These are phyloP conservation scores for Amphilophus citrinellus DNA, from an alignment of 2,113 vertebrate genomes.

Conservation along the genomic window DNA sequence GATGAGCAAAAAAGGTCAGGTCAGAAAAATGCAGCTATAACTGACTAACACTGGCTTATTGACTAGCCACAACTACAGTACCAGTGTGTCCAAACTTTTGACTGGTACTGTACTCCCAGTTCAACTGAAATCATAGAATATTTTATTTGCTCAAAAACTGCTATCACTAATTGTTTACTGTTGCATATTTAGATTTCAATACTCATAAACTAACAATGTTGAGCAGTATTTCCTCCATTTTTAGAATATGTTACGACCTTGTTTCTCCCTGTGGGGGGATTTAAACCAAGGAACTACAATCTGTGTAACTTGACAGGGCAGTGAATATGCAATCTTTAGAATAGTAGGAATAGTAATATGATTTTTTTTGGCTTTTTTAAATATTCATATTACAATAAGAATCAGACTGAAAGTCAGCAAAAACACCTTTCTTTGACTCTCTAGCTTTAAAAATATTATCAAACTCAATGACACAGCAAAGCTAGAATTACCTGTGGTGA, in stretches of 20 bases:
- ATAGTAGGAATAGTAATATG: too few relatives aligned
- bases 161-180: background rate
- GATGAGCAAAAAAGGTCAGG: background rate
- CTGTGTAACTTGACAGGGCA: background rate
- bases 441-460: background rate
- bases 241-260: background rate
- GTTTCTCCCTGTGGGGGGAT: too few relatives aligned
- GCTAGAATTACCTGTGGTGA: constrained; percentile 60
- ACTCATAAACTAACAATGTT: background rate
- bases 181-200: background rate
- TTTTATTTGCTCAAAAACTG: background rate
- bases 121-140: background rate
- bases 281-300: background rate
- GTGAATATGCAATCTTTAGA: background rate
- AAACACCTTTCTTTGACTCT: background rate
- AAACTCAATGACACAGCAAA: constrained; percentile 20
- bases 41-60: background rate
- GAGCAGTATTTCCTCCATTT: background rate
- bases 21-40: background rate
- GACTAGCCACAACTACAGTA: background rate
- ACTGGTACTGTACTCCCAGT: background rate
- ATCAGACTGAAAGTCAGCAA: background rate
- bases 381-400: background rate
- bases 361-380: too few relatives aligned
- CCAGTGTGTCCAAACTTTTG: too few relatives aligned